Evolutionary conservation across 92 coral and sea anemone species (phyloP), one percentile per base, ranked within the genome.

Genomic region (Epizoanthus stellaris): DNA sequence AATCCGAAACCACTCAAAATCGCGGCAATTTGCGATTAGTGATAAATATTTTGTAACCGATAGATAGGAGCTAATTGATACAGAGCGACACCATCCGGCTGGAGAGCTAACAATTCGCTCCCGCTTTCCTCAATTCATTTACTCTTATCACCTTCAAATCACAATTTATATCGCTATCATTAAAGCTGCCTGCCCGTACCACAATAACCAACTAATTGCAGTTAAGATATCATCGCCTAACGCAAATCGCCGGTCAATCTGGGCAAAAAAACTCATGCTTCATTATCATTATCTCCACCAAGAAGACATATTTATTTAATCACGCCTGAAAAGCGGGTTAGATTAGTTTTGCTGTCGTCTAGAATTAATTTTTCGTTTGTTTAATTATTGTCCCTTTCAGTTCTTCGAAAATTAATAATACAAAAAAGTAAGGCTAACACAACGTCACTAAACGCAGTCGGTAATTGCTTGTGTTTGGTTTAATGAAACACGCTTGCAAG

Each of bases 1-100:
- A 93, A 88, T 91, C 94, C 97, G 94, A 76, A 89, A 82, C 74
- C 91, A 63, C 93, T 93, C 66, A 65, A 82, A 77, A 52, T 79
- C 80, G 89, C 82, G 83, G 83, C 92, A 89, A 85, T 89, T 72
- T 80, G 66, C 69, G 83, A 89, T 60, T 85, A 82, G 67, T 74
- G 79, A 66, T 67, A 82, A 89, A 89, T 81, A 81, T 60, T 79
- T 85, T 85, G 89, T 85, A 49, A 43, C 65, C 86, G 68, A 70
- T 67, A 57, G 75, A 53, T 70, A 54, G 86, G 40, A 39, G 58
- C 59, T 79, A 79, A 79, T 79, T 79, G 73, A 21, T 63, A 62
- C 73, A 21, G 67, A 67, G 38, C 17, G 25, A 34, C 56, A 19
- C 59, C 72, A 79, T 90, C 93, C 93, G 88, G 93, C 70, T 43